Evolutionary conservation across 2,797 vertebrate species (phyloP).

Genomic region (Argya squamiceps): DNA sequence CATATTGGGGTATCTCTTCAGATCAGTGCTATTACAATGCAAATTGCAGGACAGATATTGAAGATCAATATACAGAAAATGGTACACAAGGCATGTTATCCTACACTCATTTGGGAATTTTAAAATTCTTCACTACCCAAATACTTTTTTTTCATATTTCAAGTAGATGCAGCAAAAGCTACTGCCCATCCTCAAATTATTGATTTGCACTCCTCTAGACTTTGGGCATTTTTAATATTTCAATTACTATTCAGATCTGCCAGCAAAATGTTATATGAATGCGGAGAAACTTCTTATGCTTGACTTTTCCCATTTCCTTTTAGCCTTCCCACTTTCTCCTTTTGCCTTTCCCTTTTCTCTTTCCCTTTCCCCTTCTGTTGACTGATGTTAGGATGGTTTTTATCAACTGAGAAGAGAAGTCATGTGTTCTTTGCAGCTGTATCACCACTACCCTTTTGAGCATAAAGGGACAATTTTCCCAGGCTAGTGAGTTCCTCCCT

Average conservation of each 20-base stretch:
- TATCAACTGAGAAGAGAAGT: background rate
- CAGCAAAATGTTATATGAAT: background rate
- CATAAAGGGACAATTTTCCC: background rate
- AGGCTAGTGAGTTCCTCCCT: background rate
- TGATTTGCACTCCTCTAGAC: background rate
- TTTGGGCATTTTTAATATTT: background rate
- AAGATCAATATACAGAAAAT: background rate
- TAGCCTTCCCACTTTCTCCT: background rate
- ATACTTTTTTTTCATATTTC: background rate
- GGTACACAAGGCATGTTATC: background rate
- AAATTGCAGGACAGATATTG: background rate
- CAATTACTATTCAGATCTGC: background rate
- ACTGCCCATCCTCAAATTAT: background rate
- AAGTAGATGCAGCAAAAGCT: background rate
- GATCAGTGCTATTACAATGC: background rate
- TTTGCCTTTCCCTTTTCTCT: background rate
- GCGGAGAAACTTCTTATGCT: background rate
- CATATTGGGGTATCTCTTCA: background rate
- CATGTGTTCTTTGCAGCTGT: background rate
- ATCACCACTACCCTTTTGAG: background rate
- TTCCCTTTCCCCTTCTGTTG: background rate
- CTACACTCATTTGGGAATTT: background rate
- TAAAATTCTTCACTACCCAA: background rate
- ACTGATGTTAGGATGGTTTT: background rate
- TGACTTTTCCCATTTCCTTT: background rate